Percentiles rank a stretch among this genome's conserved stretches.
These are phyloP conservation scores for Thalassarche chlororhynchos DNA, from an alignment of 2,113 vertebrate genomes.

Conservation along the genomic window DNA sequence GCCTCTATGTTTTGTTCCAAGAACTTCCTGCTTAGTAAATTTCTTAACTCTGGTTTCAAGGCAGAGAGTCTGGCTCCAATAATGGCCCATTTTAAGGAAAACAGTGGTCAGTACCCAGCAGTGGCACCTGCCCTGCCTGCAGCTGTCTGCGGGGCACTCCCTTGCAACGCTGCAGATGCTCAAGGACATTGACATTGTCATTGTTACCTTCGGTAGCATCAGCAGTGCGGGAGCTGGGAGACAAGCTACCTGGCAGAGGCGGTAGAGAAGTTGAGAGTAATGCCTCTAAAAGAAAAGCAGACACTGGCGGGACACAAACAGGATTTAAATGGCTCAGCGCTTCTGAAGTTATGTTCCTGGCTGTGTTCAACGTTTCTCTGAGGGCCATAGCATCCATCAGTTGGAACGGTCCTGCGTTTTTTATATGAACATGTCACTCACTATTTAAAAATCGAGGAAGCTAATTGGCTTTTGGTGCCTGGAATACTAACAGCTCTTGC, in stretches of 20 bases:
- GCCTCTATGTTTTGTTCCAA: neutral
- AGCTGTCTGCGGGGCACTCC: neutral
- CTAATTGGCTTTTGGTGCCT: neutral
- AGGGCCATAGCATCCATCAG: neutral
- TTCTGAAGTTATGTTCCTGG: neutral
- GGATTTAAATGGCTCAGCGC: neutral
- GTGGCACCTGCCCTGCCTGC: no score
- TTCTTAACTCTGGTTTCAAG: neutral
- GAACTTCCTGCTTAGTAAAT: neutral
- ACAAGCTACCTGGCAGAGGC: neutral
- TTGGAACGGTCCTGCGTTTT: rapidly evolving
- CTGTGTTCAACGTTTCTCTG: neutral
- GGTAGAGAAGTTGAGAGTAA: no score
- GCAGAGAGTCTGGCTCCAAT: neutral
- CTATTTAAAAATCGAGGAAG: neutral
- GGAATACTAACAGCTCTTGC: neutral
- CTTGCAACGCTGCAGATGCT: neutral
- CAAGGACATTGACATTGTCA: no score
- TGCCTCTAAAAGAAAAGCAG: neutral
- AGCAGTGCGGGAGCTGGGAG: neutral
- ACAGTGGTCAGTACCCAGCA: neutral
- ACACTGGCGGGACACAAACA: neutral
- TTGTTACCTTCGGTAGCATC: neutral
- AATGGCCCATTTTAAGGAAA: neutral
- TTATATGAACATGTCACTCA: neutral